phyloP scores from a whole-genome alignment of 2,797 vertebrate species.

The Moxostoma hubbsi region DNA sequence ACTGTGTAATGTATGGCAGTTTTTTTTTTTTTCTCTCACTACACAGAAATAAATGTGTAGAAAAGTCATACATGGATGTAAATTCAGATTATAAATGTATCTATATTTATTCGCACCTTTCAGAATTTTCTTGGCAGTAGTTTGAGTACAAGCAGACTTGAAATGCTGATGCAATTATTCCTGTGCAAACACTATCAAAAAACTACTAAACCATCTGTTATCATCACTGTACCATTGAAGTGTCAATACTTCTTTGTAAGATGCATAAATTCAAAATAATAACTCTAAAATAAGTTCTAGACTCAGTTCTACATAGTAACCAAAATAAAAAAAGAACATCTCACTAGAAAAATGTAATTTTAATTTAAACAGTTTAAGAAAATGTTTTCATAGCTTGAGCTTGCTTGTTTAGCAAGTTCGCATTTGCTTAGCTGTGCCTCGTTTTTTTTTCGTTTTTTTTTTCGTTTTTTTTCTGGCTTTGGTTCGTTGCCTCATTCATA shows the following conservation, averaged over 20 bases:
- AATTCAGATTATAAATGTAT: conserved; percentile 66
- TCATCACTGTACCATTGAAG: too few species aligned
- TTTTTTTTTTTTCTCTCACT: conserved; percentile 59
- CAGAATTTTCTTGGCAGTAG: neutral
- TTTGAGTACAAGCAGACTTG: conserved; percentile 12
- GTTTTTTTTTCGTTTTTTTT: conserved; percentile 43
- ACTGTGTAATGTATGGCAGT: conserved; percentile 77
- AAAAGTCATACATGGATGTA: conserved; percentile 71
- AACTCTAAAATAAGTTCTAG: too few species aligned
- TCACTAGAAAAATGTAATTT: too few species aligned
- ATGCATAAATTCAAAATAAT: too few species aligned
- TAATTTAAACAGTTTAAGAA: too few species aligned
- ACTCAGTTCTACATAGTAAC: too few species aligned
- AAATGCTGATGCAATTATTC: neutral
- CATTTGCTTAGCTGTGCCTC: neutral
- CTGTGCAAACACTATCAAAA: neutral
- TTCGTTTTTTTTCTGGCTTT: conserved; percentile 16
- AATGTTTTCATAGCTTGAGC: neutral
- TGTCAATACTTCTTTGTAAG: too few species aligned
- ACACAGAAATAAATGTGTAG: conserved; percentile 71
- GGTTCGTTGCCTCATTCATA: conserved; percentile 9
- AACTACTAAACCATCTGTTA: too few species aligned
- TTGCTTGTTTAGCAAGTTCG: neutral
- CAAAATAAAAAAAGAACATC: too few species aligned
- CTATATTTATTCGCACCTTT: conserved; percentile 20